These are phyloP conservation scores for Antheraea assamensis DNA, from an alignment of 2,888 invertebrate species.

Conservation along the genomic window DNA sequence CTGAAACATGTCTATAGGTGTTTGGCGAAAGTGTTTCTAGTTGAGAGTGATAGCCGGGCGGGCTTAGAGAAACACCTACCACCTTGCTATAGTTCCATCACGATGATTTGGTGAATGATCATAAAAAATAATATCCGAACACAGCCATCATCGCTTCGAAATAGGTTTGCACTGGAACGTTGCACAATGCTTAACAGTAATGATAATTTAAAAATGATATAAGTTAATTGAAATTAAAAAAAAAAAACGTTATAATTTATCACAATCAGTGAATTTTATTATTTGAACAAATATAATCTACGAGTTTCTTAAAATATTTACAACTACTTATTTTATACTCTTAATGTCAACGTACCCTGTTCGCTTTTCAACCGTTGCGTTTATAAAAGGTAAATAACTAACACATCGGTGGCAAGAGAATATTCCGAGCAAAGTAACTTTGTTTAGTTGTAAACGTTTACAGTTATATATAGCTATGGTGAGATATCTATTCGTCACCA, in stretches of 20 bases:
- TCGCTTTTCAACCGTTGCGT: slow-evolving; percentile 80
- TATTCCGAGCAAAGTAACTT: slow-evolving; percentile 28
- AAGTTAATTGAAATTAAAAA: neutral
- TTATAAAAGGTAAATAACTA: slow-evolving; percentile 49
- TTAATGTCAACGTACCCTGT: slow-evolving; percentile 79
- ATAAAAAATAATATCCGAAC: too few relatives aligned
- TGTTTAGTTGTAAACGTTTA: slow-evolving; percentile 26
- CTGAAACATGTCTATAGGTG: too few relatives aligned
- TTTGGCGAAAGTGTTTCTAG: too few relatives aligned
- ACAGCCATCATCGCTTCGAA: too few relatives aligned
- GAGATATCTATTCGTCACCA: slow-evolving; percentile 11
- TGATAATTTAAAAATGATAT: neutral
- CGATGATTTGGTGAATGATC: too few relatives aligned
- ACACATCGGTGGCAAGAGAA: slow-evolving; percentile 60
- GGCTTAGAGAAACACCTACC: neutral
- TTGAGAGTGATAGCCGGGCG: neutral
- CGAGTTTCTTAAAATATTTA: slow-evolving; percentile 75
- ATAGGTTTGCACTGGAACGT: too few relatives aligned
- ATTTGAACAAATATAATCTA: slow-evolving; percentile 81
- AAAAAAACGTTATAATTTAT: slow-evolving; percentile 54
- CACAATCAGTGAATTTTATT: slow-evolving; percentile 76
- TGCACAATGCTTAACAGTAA: too few relatives aligned
- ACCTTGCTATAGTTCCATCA: neutral
- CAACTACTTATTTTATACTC: slow-evolving; percentile 71
- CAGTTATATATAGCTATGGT: slow-evolving; percentile 31